These are phyloP conservation scores for Pseudolaguvia tuberculata DNA, from an alignment of 2,113 vertebrate species.

Conservation along the genomic window DNA sequence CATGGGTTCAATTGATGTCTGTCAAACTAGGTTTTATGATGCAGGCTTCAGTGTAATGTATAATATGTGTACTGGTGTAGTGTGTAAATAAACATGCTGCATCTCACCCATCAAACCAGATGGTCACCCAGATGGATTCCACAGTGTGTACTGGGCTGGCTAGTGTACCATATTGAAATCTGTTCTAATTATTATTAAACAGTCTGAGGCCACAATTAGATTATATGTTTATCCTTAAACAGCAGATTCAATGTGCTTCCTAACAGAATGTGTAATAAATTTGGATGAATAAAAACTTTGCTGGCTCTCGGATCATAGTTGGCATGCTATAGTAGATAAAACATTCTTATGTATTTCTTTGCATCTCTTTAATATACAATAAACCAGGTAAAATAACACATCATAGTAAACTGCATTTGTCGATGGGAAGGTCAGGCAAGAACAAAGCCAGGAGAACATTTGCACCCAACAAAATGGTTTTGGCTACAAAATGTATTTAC, in stretches of 20 bases:
- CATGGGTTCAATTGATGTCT: too few relatives aligned
- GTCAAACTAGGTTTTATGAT: slow-evolving; percentile 47
- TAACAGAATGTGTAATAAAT: slow-evolving; percentile 50
- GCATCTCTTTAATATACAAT: neutral
- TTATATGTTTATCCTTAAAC: slow-evolving; percentile 55
- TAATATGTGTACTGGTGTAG: too few relatives aligned
- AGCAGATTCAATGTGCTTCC: slow-evolving; percentile 41
- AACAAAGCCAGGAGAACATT: neutral
- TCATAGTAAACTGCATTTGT: neutral
- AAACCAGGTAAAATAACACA: neutral
- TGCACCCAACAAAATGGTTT: neutral
- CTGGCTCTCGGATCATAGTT: neutral
- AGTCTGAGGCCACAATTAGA: slow-evolving; percentile 57
- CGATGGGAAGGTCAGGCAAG: neutral
- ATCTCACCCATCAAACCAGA: slow-evolving; percentile 56
- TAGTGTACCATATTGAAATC: slow-evolving; percentile 57
- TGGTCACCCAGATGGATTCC: slow-evolving; percentile 71
- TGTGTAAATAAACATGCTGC: slow-evolving; percentile 36
- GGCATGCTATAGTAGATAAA: neutral
- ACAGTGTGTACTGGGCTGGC: slow-evolving; percentile 55
- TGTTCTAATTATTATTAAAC: slow-evolving; percentile 46
- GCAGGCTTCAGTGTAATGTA: slow-evolving; percentile 31
- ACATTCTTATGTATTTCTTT: neutral
- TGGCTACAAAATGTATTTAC: too few relatives aligned
- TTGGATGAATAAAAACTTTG: slow-evolving; percentile 37